Base-by-base conservation (phyloP, 2,888 invertebrate genomes). In the Caenorhabditis parvicauda region DNA sequence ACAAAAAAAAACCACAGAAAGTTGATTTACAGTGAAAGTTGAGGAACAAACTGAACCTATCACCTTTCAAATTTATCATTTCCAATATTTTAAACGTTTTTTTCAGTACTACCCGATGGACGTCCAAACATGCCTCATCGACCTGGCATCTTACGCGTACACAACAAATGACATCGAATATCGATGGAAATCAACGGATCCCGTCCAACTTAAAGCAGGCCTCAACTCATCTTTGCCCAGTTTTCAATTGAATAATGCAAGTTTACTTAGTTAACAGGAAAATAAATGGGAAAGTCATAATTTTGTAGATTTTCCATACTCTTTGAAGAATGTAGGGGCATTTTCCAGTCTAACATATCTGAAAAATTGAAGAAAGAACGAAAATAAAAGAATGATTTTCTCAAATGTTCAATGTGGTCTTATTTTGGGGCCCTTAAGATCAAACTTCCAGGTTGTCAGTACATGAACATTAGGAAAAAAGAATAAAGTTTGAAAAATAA, bases 131-230 rank as follows among this genome's bases (percentile, higher is more conserved):
- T 95, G 95, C 84, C 90, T 92, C 52, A 87, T 95, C 72, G 87
- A 91, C 81, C 91, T 95, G 90, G 93, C 93, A 71, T 93, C 93
- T 83, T 95, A 96, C 83, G 95, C 94, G 65, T 96, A 95, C 90
- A 94, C 94, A 39, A 93, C 92, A 45, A 90, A 90, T 75, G 94
- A 95, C 84, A 87, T 95, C 79, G 79, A 76, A 76, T 95, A 94
- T 85, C 86, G 90, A 73, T 95, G 94, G 94, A 93, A 94, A 83
- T 90, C 90, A 82, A 58, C 57, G 2, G 91, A 93, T 83, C 93
- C 93, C 0, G 92, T 94, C 51, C 93, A 94, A 86, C 90, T 93
- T 70, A 91, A 92, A 38, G 71, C 73, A 42, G 81, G 81, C 35
- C 74, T 82, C 3, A 74, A 92, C 85, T 72, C 75, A 1, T 79